A percentile compares a stretch with the other conserved stretches of the same genome.
Evolutionary conservation across 2,888 invertebrate genomes (phyloP).

Genomic region (Agapostemon virescens): DNA sequence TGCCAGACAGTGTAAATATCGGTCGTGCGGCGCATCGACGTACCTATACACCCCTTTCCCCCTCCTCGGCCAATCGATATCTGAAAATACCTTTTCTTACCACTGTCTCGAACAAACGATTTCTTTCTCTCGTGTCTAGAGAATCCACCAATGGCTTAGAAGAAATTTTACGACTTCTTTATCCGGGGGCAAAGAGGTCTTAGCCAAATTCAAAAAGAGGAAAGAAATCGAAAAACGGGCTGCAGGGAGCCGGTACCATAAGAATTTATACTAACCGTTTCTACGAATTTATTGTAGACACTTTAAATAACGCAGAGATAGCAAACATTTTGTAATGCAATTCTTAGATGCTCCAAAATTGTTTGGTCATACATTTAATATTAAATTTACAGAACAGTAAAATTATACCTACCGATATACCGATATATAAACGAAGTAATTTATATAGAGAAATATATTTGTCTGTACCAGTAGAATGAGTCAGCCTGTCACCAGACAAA

Average conservation of each 20-base stretch:
- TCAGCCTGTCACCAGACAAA: not conserved
- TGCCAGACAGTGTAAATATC: constrained; percentile 35
- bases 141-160: constrained; percentile 1
- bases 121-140: not conserved
- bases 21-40: not conserved
- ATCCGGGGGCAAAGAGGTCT: not conserved
- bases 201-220: not conserved
- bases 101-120: not conserved
- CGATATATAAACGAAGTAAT: no score
- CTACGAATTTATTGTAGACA: not conserved
- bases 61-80: constrained; percentile 30
- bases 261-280: not conserved
- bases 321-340: not conserved
- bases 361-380: no score
- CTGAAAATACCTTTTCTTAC: not conserved
- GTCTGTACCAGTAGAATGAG: not conserved
- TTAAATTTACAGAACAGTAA: no score
- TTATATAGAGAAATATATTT: not conserved
- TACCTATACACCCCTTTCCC: constrained; percentile 1
- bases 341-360: no score
- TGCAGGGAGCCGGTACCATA: not conserved
- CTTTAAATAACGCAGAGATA: not conserved
- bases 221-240: not conserved
- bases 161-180: not conserved
- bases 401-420: no score